A percentile compares a stretch with the other conserved stretches of the same genome.
phyloP scores from a whole-genome alignment of 2,113 vertebrate genomes.

The Seriola quinqueradiata region DNA sequence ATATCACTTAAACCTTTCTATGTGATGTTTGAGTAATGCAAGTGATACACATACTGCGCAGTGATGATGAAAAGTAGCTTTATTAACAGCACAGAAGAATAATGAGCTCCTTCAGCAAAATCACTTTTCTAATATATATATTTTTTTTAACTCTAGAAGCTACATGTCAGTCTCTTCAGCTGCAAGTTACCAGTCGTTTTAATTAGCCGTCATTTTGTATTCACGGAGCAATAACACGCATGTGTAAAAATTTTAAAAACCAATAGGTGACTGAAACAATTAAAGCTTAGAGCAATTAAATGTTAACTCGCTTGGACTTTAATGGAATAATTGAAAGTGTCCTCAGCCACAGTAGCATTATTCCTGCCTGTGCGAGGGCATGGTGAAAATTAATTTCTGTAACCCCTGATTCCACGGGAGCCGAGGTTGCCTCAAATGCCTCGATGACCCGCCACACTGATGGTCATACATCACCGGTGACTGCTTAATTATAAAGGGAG shows the following conservation, averaged over 20 bases:
- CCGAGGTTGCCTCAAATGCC: constrained; percentile 50
- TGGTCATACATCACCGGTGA: constrained; percentile 78
- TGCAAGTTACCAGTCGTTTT: constrained; percentile 32
- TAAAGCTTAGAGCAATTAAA: constrained; percentile 69
- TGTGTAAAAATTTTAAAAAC: constrained; percentile 61
- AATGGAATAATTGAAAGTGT: constrained; percentile 67
- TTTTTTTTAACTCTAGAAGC: constrained; percentile 11
- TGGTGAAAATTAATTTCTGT: constrained; percentile 68
- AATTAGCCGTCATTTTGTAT: constrained; percentile 64
- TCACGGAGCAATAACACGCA: constrained; percentile 40
- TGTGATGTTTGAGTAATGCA: background rate
- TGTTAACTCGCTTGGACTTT: constrained; percentile 54
- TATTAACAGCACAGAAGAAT: constrained; percentile 26
- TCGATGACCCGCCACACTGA: constrained; percentile 65
- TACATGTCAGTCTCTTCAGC: constrained; percentile 31
- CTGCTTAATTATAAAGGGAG: constrained; percentile 78
- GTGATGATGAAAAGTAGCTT: constrained; percentile 9
- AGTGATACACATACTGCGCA: constrained; percentile 8
- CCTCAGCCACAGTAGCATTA: constrained; percentile 19
- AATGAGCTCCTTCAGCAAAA: constrained; percentile 41
- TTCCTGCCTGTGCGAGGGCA: constrained; percentile 18
- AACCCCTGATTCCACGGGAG: constrained; percentile 50
- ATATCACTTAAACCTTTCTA: background rate
- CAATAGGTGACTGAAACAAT: constrained; percentile 70
- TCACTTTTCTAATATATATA: constrained; percentile 9